Evolutionary conservation across 2,797 vertebrate species (phyloP), one percentile per base, ranked within the genome.

Genomic region (Amniataba percoides): DNA sequence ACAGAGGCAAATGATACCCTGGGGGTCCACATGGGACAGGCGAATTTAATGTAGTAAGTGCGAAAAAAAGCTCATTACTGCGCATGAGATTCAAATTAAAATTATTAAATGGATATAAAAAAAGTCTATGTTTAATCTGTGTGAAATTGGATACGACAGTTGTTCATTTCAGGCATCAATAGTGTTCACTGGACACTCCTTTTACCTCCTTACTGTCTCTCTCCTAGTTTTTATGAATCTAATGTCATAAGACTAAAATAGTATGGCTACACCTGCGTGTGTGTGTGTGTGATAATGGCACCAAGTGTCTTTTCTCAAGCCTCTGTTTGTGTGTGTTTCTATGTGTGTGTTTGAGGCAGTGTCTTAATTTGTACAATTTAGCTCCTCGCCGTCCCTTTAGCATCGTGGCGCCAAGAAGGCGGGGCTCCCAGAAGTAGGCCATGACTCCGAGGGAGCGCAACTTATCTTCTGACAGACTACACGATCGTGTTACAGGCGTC

Each of bases 371-470:
- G 46, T 9, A 48, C 70, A 67, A 63, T 78, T 84, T 68, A 85
- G 66, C 77, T 66, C 78, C 70, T 58, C 71, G 74, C 68, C 48
- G 34, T 52, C 53, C 78, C 62, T 85, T 89, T 62, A 81, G 74
- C 45, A 48, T 71, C 3, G 13, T 18, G 73, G 88, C 57, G 71
- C 70, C 75, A 80, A 40, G 36, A 61, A 87, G 84, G 68, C 5
- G 16, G 68, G 39, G 58, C 48, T 74, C 19, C 34, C 66, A 43
- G 84, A 88, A 87, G 48, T 83, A 87, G 88, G 83, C 68, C 81
- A 90, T 23, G 79, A 74, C 85, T 76, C 75, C 59, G 48, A 77
- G 59, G 77, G 49, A 74, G 65, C 75, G 81, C 84, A 85, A 84
- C 58, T 93, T 73, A 83, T 80, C 81, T 63, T 67, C 43, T 23